phyloP scores from a whole-genome alignment of 2,888 invertebrate genomes.

The Pyrocoelia pectoralis region DNA sequence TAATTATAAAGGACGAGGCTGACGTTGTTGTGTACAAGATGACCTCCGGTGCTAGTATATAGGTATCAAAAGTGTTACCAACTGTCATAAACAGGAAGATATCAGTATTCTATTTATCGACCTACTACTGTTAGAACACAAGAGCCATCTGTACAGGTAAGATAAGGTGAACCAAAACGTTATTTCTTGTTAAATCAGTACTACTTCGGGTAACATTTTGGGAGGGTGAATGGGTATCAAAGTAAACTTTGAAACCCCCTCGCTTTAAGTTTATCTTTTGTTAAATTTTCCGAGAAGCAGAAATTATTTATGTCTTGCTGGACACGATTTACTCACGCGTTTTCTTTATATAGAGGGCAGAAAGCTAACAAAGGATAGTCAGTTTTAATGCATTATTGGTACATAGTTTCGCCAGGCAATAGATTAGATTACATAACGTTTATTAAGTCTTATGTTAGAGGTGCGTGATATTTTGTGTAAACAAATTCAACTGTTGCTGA shows the following conservation, averaged over 20 bases:
- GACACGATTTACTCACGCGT: no score
- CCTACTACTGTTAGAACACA: constrained; percentile 25
- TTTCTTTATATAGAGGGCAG: no score
- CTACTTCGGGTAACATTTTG: constrained; percentile 20
- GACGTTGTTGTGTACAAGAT: not conserved
- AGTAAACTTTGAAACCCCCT: not conserved
- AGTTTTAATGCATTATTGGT: no score
- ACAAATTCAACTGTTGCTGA: no score
- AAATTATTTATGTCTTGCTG: no score
- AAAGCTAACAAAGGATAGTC: no score
- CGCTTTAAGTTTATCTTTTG: not conserved
- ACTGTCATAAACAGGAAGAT: constrained; percentile 32
- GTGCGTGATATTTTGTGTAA: no score
- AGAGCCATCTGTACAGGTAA: constrained; percentile 27
- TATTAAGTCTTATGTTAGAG: no score
- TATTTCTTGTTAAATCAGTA: constrained; percentile 14
- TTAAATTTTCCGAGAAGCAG: not conserved
- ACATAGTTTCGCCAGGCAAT: no score
- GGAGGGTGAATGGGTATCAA: not conserved
- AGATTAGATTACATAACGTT: no score
- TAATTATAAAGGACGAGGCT: not conserved
- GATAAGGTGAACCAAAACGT: constrained; percentile 27
- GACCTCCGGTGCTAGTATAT: constrained; percentile 23
- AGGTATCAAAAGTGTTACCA: constrained; percentile 32
- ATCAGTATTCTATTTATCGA: constrained; percentile 32